These are phyloP conservation scores for Dryococelus australis DNA, from an alignment of 2,888 invertebrate species.

Conservation along the genomic window DNA sequence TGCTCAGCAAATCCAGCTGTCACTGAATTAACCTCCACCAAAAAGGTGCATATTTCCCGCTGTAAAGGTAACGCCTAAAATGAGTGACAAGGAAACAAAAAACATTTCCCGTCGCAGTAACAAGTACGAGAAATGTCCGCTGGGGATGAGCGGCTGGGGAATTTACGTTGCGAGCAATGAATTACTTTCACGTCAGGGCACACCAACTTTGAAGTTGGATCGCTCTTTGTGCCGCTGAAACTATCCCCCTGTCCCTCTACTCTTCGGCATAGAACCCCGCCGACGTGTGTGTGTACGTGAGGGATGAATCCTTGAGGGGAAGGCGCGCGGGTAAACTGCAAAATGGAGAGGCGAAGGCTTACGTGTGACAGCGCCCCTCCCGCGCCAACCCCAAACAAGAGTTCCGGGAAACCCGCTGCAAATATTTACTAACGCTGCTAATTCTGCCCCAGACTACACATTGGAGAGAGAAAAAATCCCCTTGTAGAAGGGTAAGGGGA, in stretches of 20 bases:
- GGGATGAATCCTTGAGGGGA: not conserved
- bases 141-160: not conserved
- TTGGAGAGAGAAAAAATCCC: not conserved
- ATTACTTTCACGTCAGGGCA: not conserved
- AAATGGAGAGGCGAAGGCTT: not conserved
- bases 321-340: not conserved
- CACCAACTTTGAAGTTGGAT: conserved; percentile 1
- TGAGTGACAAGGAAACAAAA: not conserved
- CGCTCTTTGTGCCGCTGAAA: not conserved
- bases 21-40: no score
- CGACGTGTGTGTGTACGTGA: not conserved
- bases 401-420: not conserved
- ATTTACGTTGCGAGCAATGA: not conserved
- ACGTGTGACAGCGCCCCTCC: not conserved
- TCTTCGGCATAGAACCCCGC: no score
- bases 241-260: not conserved
- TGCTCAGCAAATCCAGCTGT: no score
- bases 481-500: not conserved
- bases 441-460: not conserved
- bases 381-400: not conserved
- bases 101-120: not conserved
- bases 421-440: conserved; percentile 9
- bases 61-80: not conserved
- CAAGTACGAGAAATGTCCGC: not conserved
- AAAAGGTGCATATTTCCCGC: not conserved